Conservation (phyloP, 2,797 vertebrate genomes). For the Hydrocynus forskahlii region DNA sequence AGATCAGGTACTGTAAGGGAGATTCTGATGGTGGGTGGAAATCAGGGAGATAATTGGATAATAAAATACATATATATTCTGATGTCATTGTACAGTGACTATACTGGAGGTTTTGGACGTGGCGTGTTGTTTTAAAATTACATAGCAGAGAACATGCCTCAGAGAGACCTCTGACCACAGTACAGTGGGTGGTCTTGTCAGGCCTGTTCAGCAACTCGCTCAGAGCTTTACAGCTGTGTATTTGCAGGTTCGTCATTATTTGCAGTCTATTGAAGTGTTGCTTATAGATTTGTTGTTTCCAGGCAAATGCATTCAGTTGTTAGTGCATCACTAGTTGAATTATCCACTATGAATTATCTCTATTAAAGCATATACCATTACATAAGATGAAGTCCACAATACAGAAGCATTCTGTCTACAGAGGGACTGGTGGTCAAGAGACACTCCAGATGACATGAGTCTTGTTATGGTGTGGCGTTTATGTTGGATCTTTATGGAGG, state of each 20-base stretch:
- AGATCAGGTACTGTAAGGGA: no score
- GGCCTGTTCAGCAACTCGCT: not conserved
- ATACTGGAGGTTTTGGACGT: not conserved
- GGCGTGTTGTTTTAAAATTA: not conserved
- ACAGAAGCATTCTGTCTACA: not conserved
- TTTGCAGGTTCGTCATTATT: not conserved
- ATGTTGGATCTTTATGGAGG: no score
- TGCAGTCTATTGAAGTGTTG: not conserved
- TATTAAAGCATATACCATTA: not conserved
- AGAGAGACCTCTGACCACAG: not conserved
- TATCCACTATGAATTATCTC: not conserved
- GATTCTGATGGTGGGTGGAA: no score
- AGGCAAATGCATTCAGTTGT: not conserved
- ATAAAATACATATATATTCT: no score
- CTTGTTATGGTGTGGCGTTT: no score
- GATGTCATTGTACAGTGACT: not conserved
- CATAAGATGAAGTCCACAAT: not conserved
- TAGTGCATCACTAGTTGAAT: not conserved
- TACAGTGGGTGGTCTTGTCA: not conserved
- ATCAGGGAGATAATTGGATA: no score
- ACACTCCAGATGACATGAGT: no score
- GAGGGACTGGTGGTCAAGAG: no score
- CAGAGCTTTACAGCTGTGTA: not conserved
- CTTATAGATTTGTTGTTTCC: not conserved
- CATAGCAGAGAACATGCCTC: not conserved